phyloP scores from a whole-genome alignment of 2,888 invertebrate genomes.

The Drosophila nr. perissopoda region DNA sequence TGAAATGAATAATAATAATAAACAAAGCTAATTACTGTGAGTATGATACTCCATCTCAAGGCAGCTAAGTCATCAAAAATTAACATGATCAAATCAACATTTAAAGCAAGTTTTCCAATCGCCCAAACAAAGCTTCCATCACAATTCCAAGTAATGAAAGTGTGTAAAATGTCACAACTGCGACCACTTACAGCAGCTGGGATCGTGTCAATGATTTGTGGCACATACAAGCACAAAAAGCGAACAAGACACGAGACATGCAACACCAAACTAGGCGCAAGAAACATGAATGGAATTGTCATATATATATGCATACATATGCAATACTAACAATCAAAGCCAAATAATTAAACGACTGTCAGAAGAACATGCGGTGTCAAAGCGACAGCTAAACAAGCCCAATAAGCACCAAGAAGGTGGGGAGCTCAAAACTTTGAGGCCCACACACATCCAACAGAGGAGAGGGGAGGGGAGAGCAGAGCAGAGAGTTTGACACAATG shows the following conservation, averaged over 20 bases:
- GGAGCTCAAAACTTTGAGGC: conserved; percentile 27
- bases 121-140: conserved; percentile 11
- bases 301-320: conserved; percentile 19
- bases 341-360: conserved; percentile 80
- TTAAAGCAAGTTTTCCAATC: not conserved
- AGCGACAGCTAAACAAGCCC: conserved; percentile 40
- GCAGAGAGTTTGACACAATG: conserved; percentile 71
- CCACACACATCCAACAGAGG: conserved; percentile 50
- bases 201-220: conserved; percentile 67
- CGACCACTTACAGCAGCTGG: conserved; percentile 58
- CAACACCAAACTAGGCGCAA: conserved; percentile 54
- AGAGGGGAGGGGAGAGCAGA: not conserved
- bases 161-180: conserved; percentile 44
- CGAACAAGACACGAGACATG: conserved; percentile 50
- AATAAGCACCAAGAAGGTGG: conserved; percentile 8
- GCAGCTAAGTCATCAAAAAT: not conserved
- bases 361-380: conserved; percentile 58
- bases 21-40: not conserved
- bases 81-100: not conserved
- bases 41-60: not conserved
- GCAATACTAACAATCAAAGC: conserved; percentile 59
- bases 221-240: conserved; percentile 23
- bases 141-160: conserved; percentile 27
- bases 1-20: not conserved
- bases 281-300: conserved; percentile 71